Evolutionary conservation across 2,888 invertebrate species (phyloP).

Genomic region (Archips xylosteana): DNA sequence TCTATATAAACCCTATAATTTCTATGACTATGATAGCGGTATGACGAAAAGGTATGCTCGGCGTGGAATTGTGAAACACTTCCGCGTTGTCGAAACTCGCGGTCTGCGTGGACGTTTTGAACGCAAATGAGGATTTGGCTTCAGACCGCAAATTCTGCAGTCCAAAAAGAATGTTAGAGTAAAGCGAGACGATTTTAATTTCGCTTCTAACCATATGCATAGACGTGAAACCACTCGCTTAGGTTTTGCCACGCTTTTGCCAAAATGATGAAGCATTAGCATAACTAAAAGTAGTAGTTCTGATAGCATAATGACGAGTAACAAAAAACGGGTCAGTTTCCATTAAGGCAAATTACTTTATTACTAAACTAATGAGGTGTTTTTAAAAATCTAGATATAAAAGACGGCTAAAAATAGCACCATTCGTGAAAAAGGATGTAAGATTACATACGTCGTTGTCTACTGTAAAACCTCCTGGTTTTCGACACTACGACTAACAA

Average conservation of each 20-base stretch:
- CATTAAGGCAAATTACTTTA: no score
- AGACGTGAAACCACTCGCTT: neutral
- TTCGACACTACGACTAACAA: no score
- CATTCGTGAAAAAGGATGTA: no score
- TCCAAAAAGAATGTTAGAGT: neutral
- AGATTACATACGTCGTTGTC: no score
- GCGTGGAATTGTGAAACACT: constrained; percentile 34
- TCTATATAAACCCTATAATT: constrained; percentile 59
- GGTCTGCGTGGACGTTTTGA: constrained; percentile 28
- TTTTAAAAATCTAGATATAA: no score
- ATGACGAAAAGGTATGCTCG: constrained; percentile 42
- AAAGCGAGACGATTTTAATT: neutral
- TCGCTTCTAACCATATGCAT: neutral
- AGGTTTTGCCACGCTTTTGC: neutral
- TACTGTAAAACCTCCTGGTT: no score
- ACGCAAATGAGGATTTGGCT: neutral
- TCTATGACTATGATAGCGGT: constrained; percentile 49
- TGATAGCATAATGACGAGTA: neutral
- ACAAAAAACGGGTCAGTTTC: no score
- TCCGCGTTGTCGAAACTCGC: constrained; percentile 34
- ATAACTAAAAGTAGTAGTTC: neutral
- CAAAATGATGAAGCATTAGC: neutral
- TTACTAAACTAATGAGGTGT: no score
- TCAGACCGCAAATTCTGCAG: neutral
- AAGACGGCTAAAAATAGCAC: no score